Conservation (phyloP, 2,113 vertebrate species). For the Bubo bubo region DNA sequence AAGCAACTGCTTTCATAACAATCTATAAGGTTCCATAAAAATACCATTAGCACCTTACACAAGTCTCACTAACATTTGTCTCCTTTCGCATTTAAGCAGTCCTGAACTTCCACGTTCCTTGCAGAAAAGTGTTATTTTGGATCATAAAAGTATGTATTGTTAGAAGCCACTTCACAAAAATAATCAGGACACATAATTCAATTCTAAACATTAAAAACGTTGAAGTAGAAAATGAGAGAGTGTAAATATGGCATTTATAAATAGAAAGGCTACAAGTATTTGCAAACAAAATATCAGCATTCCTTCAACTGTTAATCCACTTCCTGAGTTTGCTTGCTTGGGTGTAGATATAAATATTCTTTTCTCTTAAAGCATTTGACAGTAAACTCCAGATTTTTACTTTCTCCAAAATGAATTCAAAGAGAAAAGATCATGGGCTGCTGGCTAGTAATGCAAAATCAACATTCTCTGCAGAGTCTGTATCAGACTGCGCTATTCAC, state of each 20-base stretch:
- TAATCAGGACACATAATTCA: background rate
- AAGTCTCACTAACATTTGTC: background rate
- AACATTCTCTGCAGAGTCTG: background rate
- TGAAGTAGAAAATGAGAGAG: background rate
- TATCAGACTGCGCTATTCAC: background rate
- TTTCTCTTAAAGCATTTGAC: background rate
- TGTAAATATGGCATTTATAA: background rate
- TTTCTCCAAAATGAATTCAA: background rate
- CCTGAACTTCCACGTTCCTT: background rate
- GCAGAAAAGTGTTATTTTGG: background rate
- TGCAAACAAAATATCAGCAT: background rate
- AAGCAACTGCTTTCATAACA: background rate
- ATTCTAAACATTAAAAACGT: background rate
- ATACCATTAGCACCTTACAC: background rate
- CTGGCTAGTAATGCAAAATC: background rate
- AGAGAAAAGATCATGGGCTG: background rate
- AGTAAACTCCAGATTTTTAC: background rate
- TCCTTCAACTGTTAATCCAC: background rate
- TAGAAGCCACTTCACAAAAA: background rate
- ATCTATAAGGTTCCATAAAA: background rate
- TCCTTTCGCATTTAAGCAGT: background rate
- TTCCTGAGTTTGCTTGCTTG: background rate
- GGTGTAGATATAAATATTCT: background rate
- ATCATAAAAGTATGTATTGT: background rate
- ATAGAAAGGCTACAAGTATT: background rate